Base-by-base conservation (phyloP, 2,797 vertebrate species). In the Galagoides demidoff region DNA sequence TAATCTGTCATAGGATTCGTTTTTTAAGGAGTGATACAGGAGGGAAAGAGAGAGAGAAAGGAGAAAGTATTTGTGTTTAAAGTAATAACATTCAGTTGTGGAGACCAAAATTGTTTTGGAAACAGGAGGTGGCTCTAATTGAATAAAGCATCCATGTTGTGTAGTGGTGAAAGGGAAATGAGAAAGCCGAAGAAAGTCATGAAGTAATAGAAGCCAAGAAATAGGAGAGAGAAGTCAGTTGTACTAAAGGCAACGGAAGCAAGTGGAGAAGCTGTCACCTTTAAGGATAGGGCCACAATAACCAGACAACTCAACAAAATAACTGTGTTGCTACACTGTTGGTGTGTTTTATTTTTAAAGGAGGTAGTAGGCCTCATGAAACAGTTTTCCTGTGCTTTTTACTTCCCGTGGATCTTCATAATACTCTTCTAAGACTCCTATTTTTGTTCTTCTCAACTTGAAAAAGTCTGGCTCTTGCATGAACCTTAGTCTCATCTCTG, bases 401-500 rank as follows among this genome's bases (percentile, higher is more conserved):
- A 70, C 52, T 82, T 93, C 34, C 76, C 82, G 7, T 59, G 25
- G 63, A 76, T 74, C 66, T 93, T 93, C n/a, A 70, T 87, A 83
- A 77, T 86, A 55, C 13, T 78, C 57, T 61, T 68, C 83, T 91
- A 45, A 86, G 92, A 52, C 70, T 27, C 49, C 70, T 45, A 2
- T 45, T 82, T 86, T 87, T 83, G 39, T 83, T 95, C 68, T 70
- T 43, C 34, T 70, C 55, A 73, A 96, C 31, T 87, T 55, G 31
- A 85, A 90, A 90, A 49, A 71, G 43, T 4, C 52, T 71, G 78
- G 37, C 7, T 89, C 43, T 55, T 76, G 74, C 17, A 68, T 34
- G 29, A 22, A 7, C 39, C 61, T 85, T 85, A n/a, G n/a, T 81
- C 59, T 94, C 71, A n/a, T 19, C 39, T 84, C 34, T 68, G 76